Base-by-base conservation (phyloP, 2,113 vertebrate species). In the Rallus limicola region DNA sequence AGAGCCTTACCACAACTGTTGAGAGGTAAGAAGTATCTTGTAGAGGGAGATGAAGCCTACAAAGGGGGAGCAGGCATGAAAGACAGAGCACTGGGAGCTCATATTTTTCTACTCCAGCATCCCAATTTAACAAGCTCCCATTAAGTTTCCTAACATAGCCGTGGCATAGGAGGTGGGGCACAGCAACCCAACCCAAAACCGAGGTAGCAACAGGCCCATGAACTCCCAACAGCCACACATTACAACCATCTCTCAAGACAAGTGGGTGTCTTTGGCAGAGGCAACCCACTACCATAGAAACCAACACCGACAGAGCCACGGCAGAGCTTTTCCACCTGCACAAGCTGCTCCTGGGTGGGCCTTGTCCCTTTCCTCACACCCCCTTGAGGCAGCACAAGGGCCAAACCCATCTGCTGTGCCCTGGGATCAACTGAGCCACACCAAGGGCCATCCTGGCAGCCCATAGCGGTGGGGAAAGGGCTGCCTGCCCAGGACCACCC, bases 91-190 rank as follows among this genome's bases (percentile, higher is more conserved):
- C 18, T 46, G 24, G 16, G 11, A 28, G 15, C 19, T 67, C 6
- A 0, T 62, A 68, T 13, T 44, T 72, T 76, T 42, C 38, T 38
- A 42, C 16, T n/a, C 11, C 21, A 48, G 63, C 7, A 7, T 6
- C 25, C 55, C 0, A 1, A 46, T n/a, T 68, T 50, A 74, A 74
- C 1, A 4, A 55, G 16, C 7, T 33, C 8, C 12, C 8, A 15
- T 33, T 5, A 19, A 25, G 9, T 3, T 52, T 25, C 48, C 53
- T 20, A 28, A n/a, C 0, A 2, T 19, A 34, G 15, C 23, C 0
- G 0, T 3, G 6, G 11, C 31, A 20, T 16, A 36, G 33, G 12
- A 48, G 0, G 1, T 10, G 6, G 20, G 12, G 26, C 0, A 0
- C 4, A 1, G 38, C 50, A 50, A 38, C 24, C 26, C 50, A 38